Conservation (phyloP, 1,140 invertebrate genomes). For the Temnothorax longispinosus region DNA sequence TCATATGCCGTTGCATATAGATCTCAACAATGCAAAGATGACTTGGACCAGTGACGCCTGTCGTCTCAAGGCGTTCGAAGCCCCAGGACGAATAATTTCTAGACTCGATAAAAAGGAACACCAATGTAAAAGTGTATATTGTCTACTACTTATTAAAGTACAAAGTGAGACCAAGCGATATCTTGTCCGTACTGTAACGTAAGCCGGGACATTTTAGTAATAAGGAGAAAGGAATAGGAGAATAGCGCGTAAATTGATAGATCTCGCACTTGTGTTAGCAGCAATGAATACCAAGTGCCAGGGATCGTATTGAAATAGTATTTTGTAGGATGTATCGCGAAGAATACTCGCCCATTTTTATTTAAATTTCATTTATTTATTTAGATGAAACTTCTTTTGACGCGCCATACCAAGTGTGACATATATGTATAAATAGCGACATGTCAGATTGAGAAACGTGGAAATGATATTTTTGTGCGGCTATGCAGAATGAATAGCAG, state of each 20-base stretch:
- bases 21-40: constrained; percentile 47
- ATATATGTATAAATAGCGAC: constrained; percentile 12
- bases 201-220: constrained; percentile 56
- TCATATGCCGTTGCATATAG: constrained; percentile 23
- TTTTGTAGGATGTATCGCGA: constrained; percentile 3
- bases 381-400: constrained; percentile 6
- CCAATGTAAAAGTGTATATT: constrained; percentile 68
- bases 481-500: neutral
- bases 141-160: constrained; percentile 72
- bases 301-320: constrained; percentile 22
- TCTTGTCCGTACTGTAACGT: constrained; percentile 34
- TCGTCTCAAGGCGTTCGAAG: constrained; percentile 46
- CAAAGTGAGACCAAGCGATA: constrained; percentile 71
- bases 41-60: constrained; percentile 58
- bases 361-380: constrained; percentile 46
- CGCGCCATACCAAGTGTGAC: constrained; percentile 25
- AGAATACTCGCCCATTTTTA: constrained; percentile 1
- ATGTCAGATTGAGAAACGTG: constrained; percentile 16
- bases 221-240: constrained; percentile 19
- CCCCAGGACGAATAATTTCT: constrained; percentile 52
- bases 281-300: neutral
- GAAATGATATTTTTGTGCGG: constrained; percentile 3
- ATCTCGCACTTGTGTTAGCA: constrained; percentile 1
- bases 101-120: constrained; percentile 64
- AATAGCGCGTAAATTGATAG: neutral